Percentiles rank a stretch among this genome's conserved stretches.
phyloP scores from a whole-genome alignment of 1,140 invertebrate genomes.

The Lutraria rhynchaena region DNA sequence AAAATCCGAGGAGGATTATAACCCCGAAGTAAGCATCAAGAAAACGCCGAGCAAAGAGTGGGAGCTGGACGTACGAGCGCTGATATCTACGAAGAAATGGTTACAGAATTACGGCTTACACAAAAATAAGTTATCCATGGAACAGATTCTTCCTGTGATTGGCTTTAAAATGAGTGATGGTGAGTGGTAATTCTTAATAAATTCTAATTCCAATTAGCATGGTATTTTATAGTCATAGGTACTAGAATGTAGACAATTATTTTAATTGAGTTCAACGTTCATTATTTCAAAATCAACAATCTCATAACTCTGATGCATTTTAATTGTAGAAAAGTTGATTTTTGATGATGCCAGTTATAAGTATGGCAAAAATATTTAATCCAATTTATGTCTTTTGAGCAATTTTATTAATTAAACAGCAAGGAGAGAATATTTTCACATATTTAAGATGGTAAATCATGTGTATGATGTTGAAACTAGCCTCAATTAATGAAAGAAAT shows the following conservation, averaged over 20 bases:
- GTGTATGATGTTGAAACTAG: too few relatives aligned
- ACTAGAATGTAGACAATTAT: neutral
- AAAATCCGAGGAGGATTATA: slow-evolving; percentile 64
- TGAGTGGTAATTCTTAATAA: too few relatives aligned
- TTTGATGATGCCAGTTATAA: too few relatives aligned
- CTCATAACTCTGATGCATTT: too few relatives aligned
- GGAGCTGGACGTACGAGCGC: slow-evolving; percentile 77
- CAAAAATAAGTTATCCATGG: slow-evolving; percentile 75
- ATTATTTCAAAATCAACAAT: too few relatives aligned
- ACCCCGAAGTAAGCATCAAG: slow-evolving; percentile 72
- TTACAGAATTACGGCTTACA: slow-evolving; percentile 79
- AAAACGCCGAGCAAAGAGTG: slow-evolving; percentile 73
- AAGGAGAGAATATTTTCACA: too few relatives aligned
- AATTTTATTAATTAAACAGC: too few relatives aligned
- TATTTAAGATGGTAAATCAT: too few relatives aligned
- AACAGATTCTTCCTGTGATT: slow-evolving; percentile 78
- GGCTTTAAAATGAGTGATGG: slow-evolving; percentile 81
- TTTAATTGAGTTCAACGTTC: neutral
- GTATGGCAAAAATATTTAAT: too few relatives aligned
- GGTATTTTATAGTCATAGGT: neutral
- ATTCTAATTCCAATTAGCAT: neutral
- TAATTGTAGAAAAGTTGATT: too few relatives aligned
- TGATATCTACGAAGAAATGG: slow-evolving; percentile 79
- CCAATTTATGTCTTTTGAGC: too few relatives aligned
- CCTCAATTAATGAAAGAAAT: too few relatives aligned